phyloP scores from a whole-genome alignment of 2,113 vertebrate species.

The Amphilophus citrinellus region DNA sequence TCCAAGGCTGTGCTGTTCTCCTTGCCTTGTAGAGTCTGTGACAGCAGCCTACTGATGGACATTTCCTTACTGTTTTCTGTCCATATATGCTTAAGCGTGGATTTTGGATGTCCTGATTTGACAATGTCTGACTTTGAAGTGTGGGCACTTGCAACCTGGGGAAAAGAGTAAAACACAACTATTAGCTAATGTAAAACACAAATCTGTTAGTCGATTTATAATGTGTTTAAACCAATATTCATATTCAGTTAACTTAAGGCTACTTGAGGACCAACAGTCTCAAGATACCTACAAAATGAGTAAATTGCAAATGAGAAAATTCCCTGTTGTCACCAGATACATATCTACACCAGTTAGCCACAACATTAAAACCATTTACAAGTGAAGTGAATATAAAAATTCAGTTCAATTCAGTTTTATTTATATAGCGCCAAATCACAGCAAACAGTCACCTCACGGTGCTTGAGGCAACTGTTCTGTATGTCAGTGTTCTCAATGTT shows the following conservation, averaged over 20 bases:
- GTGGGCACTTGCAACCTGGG: constrained; percentile 89
- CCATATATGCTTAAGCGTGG: constrained; percentile 97
- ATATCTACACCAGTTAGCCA: not conserved
- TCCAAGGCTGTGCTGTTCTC: constrained; percentile 96
- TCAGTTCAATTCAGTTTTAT: no score
- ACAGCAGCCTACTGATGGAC: constrained; percentile 96
- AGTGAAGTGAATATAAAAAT: not conserved
- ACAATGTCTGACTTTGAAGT: constrained; percentile 92
- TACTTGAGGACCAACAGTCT: not conserved
- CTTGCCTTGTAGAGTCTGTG: constrained; percentile 97
- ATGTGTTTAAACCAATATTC: not conserved
- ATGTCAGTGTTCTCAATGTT: not conserved
- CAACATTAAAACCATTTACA: not conserved
- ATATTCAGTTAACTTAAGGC: not conserved
- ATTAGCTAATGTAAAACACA: constrained; percentile 34
- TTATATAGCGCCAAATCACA: no score
- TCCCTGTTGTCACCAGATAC: not conserved
- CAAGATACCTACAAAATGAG: not conserved
- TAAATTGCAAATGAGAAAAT: not conserved
- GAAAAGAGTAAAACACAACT: constrained; percentile 37
- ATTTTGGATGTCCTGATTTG: constrained; percentile 94
- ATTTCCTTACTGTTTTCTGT: constrained; percentile 98
- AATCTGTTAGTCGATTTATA: constrained; percentile 8
- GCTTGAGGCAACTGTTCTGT: no score
- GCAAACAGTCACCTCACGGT: no score